Evolutionary conservation across 2,113 vertebrate species (phyloP).

Genomic region (Nestor notabilis): DNA sequence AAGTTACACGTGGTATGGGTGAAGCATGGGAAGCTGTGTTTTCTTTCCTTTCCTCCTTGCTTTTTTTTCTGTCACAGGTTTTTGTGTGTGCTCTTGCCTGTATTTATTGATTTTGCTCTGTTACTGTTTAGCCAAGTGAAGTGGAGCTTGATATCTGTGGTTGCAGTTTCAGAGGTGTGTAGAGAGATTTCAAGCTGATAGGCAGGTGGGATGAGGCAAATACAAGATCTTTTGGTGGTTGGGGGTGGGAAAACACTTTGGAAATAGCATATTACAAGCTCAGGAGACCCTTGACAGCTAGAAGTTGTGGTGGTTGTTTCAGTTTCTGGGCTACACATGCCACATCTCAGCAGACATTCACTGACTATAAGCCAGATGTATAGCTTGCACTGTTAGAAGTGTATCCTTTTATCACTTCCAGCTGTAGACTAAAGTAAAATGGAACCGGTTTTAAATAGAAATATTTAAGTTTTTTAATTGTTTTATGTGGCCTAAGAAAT

Average conservation of each 20-base stretch:
- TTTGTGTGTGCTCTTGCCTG: neutral
- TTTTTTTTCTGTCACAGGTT: neutral
- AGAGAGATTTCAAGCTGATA: neutral
- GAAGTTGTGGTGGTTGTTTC: neutral
- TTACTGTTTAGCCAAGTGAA: neutral
- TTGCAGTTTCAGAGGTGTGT: neutral
- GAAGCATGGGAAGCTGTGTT: neutral
- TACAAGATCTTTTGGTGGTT: neutral
- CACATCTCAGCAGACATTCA: neutral
- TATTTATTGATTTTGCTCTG: neutral
- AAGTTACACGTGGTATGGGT: neutral
- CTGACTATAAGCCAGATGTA: neutral
- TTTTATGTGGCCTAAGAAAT: neutral
- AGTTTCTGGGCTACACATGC: rapidly evolving
- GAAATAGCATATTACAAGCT: neutral
- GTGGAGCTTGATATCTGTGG: neutral
- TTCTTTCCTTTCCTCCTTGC: neutral
- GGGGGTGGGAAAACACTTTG: neutral
- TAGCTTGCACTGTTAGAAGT: neutral
- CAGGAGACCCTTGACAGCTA: neutral
- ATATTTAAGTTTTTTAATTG: neutral
- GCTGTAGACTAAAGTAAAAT: neutral
- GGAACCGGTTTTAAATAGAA: neutral
- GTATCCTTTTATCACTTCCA: neutral
- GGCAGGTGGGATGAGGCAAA: neutral